A percentile compares a stretch with the other conserved stretches of the same genome.
These are phyloP conservation scores for Coracias cyanogaster DNA, from an alignment of 2,797 vertebrate species.

Conservation along the genomic window DNA sequence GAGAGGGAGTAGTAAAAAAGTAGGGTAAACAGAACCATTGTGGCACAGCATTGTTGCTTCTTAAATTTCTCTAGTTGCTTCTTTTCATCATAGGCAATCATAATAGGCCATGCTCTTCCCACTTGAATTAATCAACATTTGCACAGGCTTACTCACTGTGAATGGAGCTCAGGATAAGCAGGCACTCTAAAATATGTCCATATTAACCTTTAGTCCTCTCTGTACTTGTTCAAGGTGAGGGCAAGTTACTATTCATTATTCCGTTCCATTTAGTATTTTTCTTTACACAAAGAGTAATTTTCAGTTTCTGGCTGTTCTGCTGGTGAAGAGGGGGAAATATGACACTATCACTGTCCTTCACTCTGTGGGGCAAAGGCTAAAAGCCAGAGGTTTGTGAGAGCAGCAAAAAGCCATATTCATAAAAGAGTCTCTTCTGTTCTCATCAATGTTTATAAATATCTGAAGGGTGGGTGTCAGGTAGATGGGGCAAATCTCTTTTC, in stretches of 20 bases:
- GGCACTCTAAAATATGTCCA: background rate
- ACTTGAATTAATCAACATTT: background rate
- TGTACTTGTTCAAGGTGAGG: background rate
- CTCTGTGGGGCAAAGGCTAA: background rate
- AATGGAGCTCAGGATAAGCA: background rate
- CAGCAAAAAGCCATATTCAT: background rate
- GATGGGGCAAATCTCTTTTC: too few relatives aligned
- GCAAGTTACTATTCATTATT: background rate
- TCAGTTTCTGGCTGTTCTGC: background rate
- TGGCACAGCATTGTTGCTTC: background rate
- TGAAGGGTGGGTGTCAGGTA: too few relatives aligned
- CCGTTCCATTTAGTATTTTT: background rate
- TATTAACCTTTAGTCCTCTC: slow-evolving; percentile 11
- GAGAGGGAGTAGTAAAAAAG: background rate
- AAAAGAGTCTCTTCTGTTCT: background rate
- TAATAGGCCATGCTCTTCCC: background rate
- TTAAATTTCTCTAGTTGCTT: background rate
- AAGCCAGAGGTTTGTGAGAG: background rate
- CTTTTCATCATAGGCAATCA: background rate
- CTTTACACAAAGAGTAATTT: background rate
- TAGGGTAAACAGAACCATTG: background rate
- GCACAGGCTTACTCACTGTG: background rate
- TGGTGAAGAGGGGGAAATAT: background rate
- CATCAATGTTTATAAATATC: too few relatives aligned
- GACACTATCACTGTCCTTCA: background rate